Evolutionary conservation across 2,888 invertebrate species (phyloP).

Genomic region (Heliconius cydno): DNA sequence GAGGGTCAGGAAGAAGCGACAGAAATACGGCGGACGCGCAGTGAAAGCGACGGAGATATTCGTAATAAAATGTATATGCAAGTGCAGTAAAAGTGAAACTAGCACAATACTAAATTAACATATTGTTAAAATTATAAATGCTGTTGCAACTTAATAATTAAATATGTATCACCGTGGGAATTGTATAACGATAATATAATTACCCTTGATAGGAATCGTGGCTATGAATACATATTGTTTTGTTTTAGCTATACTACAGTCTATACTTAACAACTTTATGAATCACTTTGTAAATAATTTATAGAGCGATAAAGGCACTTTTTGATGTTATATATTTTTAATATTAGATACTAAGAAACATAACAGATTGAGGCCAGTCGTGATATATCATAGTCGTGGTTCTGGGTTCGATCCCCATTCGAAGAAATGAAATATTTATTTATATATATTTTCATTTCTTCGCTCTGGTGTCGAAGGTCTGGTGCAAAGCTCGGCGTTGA

Average conservation of each 20-base stretch:
- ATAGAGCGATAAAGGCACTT: neutral
- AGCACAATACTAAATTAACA: neutral
- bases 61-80: constrained; percentile 1
- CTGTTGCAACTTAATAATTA: neutral
- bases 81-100: constrained; percentile 8
- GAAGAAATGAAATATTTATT: too few species aligned
- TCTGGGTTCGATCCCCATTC: too few species aligned
- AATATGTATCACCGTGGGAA: constrained; percentile 21
- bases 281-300: neutral
- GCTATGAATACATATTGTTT: constrained; percentile 14
- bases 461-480: too few species aligned
- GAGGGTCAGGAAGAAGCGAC: constrained; percentile 36
- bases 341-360: neutral
- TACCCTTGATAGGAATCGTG: constrained; percentile 23
- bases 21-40: constrained; percentile 17
- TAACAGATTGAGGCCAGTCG: too few species aligned
- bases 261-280: neutral
- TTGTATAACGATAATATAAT: constrained; percentile 17
- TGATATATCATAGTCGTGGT: too few species aligned
- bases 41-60: constrained; percentile 36
- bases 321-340: neutral
- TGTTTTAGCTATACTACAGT: constrained; percentile 4
- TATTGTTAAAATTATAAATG: neutral
- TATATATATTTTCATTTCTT: too few species aligned
- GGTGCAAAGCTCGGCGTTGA: too few species aligned